Base-by-base conservation (phyloP, 2,113 vertebrate genomes). In the Chaetodon trifascialis region DNA sequence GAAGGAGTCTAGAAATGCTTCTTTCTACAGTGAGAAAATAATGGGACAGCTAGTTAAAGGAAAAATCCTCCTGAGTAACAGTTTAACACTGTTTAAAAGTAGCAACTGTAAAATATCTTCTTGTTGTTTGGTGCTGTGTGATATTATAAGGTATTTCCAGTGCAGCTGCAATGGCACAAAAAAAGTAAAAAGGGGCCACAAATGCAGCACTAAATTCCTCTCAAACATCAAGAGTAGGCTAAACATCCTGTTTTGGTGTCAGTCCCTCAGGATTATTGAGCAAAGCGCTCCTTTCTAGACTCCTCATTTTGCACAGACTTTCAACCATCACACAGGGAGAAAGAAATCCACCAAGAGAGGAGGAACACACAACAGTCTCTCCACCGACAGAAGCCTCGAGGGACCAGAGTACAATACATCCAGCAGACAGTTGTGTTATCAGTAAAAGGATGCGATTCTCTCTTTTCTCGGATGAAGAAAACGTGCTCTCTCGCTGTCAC, bases 351-450 rank as follows among this genome's bases (percentile, higher is more conserved):
- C 79, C 65, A 11, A 30, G 63, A 89, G 67, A 81, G 55, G 79
- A 73, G 82, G 72, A 86, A 83, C 54, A 84, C 72, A 82, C 69
- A 60, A 68, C 80, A 81, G 66, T 85, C 78, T 76, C 76, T 86
- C 60, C 63, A 47, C 77, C 47, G 52, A 73, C 89, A 58, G 75
- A 23, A 12, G 66, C 89, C 91, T 79, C 89, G 0, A 74, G 89
- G 89, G 91, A 90, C 46, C 84, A 0, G 67, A 82, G 88, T 71
- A 88, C 91, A 90, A 90, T 77, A 65, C 84, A 86, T 83, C 70
- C 82, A 54, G 84, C 86, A 84, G 84, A 86, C 60, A 51, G 79
- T 42, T 60, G 74, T 73, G 60, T 67, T 88, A 83, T 88, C 87
- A 85, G 82, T 77, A 68, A 87, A 88, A 74, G 70, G 84, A 84